Base-by-base conservation (phyloP, 2,797 vertebrate species). In the Darevskia nairensis region DNA sequence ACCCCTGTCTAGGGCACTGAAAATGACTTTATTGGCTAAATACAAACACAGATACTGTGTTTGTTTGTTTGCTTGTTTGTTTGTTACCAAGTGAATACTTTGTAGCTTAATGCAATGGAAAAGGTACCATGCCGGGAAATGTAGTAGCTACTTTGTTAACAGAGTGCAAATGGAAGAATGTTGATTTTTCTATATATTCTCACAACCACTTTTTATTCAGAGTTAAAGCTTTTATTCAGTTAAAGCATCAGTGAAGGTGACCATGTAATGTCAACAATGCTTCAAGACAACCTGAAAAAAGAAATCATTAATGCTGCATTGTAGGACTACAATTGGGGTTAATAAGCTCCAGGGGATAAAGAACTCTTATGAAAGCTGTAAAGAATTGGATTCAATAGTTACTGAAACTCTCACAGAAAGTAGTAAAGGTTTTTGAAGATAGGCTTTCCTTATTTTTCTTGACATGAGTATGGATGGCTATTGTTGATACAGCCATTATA, bases 271-370 rank as follows among this genome's bases (percentile, higher is more conserved):
- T 75, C 39, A 89, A 78, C 80, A 84, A 88, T 84, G 75, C 83
- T 46, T 41, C 66, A 91, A 93, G 91, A 87, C 86, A 82, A 92
- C 86, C 82, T 94, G 92, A 95, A 96, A 96, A 96, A 41, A 92
- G 88, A 85, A 96, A 97, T 96, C 95, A 95, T 95, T 95, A 96
- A 91, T 92, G n/a, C 83, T 90, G 91, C 88, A 93, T 89, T 94
- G 90, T 89, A 95, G 93, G 95, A 89, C 91, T 91, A 91, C 94
- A 94, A 95, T 90, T 90, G 90, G 82, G 91, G 86, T 96, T 93
- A 95, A 95, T 96, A 95, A 92, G 90, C 84, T 95, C 94, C 95
- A 92, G 92, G 91, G 96, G 88, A 94, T 91, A 92, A 94, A 85
- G 79, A 90, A 94, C 87, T 41, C 82, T 91, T 92, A 79, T n/a